Percentiles rank a stretch among this genome's conserved stretches.
These are phyloP conservation scores for Ctenomys sociabilis DNA, from an alignment of 2,113 vertebrate species.

Conservation along the genomic window DNA sequence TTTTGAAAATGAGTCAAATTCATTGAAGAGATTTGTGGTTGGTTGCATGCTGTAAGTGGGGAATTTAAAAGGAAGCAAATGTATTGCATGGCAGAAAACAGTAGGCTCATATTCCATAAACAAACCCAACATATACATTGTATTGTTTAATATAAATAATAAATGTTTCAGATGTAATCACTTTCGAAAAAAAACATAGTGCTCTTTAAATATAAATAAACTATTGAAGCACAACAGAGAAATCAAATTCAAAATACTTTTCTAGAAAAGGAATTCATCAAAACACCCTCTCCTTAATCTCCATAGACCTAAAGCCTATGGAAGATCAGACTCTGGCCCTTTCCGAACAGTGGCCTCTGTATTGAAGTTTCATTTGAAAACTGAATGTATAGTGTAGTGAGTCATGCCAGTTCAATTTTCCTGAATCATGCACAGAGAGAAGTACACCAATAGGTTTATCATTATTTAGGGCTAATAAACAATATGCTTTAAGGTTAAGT, in stretches of 20 bases:
- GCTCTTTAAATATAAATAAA: conserved; percentile 56
- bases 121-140: background rate
- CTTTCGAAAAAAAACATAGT: conserved; percentile 61
- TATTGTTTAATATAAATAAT: conserved; percentile 34
- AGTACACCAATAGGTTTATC: conserved; percentile 24
- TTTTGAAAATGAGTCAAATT: conserved; percentile 55
- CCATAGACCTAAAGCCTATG: background rate
- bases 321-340: conserved; percentile 13
- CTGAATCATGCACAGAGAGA: background rate
- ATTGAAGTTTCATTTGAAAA: conserved; percentile 49
- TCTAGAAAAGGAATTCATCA: conserved; percentile 32
- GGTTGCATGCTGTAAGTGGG: background rate
- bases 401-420: conserved; percentile 1
- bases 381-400: conserved; percentile 33
- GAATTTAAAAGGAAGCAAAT: conserved; percentile 44
- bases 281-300: background rate
- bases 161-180: conserved; percentile 43
- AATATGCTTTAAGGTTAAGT: conserved; percentile 46
- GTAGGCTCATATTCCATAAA: conserved; percentile 21
- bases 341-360: background rate
- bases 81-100: conserved; percentile 33
- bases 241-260: conserved; percentile 29
- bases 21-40: conserved; percentile 32
- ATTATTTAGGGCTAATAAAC: conserved; percentile 53
- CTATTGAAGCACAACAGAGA: conserved; percentile 1